Conservation (phyloP, 1,140 invertebrate genomes). For the Papilio machaon region DNA sequence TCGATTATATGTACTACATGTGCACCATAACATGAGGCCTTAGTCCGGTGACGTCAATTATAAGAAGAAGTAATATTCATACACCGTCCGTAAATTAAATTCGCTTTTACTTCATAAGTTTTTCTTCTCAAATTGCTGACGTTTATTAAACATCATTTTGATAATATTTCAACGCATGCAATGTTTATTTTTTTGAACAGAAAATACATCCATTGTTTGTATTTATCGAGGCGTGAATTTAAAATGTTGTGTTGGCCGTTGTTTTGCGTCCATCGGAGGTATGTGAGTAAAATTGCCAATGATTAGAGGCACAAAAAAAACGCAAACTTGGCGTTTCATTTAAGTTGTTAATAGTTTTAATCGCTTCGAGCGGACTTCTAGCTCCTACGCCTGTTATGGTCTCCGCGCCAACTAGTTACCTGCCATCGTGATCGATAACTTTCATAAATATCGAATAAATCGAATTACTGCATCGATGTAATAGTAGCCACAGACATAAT, state of each 20-base stretch:
- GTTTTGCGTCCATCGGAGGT: slow-evolving; percentile 26
- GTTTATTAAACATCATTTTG: slow-evolving; percentile 7
- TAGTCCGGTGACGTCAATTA: not conserved
- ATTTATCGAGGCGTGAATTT: slow-evolving; percentile 35
- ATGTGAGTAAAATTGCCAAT: slow-evolving; percentile 41
- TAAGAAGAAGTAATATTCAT: no score
- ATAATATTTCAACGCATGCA: slow-evolving; percentile 4
- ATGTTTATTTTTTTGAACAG: slow-evolving; percentile 16
- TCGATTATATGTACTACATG: not conserved
- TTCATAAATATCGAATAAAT: slow-evolving; percentile 22
- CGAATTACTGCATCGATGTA: not conserved
- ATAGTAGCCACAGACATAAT: not conserved
- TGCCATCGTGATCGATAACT: slow-evolving; percentile 15
- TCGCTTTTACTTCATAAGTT: not conserved
- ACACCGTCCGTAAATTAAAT: no score
- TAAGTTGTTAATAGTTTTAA: slow-evolving; percentile 51
- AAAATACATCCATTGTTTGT: slow-evolving; percentile 37
- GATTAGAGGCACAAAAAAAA: slow-evolving; percentile 44
- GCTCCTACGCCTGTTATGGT: not conserved
- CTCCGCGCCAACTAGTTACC: not conserved
- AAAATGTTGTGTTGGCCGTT: slow-evolving; percentile 28
- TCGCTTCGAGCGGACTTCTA: slow-evolving; percentile 43
- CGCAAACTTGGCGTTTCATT: slow-evolving; percentile 49
- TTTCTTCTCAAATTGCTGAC: not conserved
- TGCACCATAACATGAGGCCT: not conserved